Evolutionary conservation across 2,797 vertebrate genomes (phyloP).

Genomic region (Bryconaethiops microstoma): DNA sequence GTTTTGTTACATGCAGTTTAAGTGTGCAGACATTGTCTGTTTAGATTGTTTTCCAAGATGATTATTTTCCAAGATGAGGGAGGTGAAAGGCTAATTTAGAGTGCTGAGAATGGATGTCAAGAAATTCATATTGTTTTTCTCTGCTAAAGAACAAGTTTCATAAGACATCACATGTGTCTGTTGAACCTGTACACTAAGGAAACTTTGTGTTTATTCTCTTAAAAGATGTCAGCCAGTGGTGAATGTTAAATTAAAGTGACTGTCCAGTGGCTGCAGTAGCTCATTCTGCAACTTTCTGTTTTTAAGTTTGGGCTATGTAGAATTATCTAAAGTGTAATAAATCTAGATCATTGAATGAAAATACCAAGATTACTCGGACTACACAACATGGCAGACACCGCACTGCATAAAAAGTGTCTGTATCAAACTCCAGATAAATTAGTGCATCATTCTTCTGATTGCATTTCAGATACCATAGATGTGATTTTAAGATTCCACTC

Average conservation of each 20-base stretch:
- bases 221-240: not conserved
- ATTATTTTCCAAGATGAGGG: not conserved
- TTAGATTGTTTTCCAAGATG: not conserved
- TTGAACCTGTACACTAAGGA: not conserved
- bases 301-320: not conserved
- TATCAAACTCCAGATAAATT: not conserved
- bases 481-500: slow-evolving; percentile 98
- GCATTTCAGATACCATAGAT: slow-evolving; percentile 90
- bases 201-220: not conserved
- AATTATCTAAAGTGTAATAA: not conserved
- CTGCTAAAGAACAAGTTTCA: not conserved
- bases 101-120: not conserved
- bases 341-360: not conserved
- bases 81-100: not conserved
- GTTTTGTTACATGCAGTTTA: not conserved
- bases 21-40: not conserved
- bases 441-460: slow-evolving; percentile 25
- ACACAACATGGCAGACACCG: not conserved
- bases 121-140: not conserved
- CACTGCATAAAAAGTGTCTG: not conserved
- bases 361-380: too few species aligned
- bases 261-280: not conserved
- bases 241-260: not conserved
- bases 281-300: not conserved
- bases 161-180: not conserved